Conservation (phyloP, 1,140 invertebrate genomes). For the Ips nitidus region DNA sequence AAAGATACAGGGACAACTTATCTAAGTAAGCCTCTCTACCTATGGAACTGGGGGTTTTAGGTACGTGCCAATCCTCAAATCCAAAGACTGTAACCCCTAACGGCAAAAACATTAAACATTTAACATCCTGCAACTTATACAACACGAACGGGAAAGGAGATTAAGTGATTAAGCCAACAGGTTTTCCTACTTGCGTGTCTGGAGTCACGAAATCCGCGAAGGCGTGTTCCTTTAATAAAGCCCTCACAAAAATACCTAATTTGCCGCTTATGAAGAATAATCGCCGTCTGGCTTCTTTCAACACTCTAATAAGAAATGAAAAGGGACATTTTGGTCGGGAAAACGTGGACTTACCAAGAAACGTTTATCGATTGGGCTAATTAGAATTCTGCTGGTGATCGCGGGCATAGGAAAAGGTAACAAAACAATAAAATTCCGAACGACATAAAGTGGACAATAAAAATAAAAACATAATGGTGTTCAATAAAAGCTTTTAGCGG, state of each 20-base stretch:
- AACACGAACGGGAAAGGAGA: conserved; percentile 29
- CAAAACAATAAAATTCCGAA: too few species aligned
- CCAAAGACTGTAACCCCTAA: conserved; percentile 17
- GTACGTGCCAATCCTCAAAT: conserved; percentile 3
- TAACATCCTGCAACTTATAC: conserved; percentile 29
- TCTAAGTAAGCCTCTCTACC: too few species aligned
- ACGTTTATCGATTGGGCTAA: too few species aligned
- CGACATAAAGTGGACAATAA: too few species aligned
- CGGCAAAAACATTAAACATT: conserved; percentile 30
- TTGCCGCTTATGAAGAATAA: conserved; percentile 18
- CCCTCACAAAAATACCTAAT: conserved; percentile 14
- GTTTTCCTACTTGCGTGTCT: conserved; percentile 25
- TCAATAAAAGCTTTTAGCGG: conserved; percentile 9
- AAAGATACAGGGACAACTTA: too few species aligned
- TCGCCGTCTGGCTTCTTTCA: background rate
- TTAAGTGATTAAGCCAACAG: conserved; percentile 33
- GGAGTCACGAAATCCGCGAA: conserved; percentile 18
- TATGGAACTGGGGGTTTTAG: background rate
- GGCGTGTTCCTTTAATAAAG: conserved; percentile 14
- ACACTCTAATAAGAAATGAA: background rate
- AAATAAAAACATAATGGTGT: too few species aligned
- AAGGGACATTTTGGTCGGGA: too few species aligned
- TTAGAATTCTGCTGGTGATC: too few species aligned
- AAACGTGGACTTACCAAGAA: too few species aligned
- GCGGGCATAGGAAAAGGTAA: too few species aligned